phyloP scores from a whole-genome alignment of 2,888 invertebrate species.

The Hermodice carunculata region DNA sequence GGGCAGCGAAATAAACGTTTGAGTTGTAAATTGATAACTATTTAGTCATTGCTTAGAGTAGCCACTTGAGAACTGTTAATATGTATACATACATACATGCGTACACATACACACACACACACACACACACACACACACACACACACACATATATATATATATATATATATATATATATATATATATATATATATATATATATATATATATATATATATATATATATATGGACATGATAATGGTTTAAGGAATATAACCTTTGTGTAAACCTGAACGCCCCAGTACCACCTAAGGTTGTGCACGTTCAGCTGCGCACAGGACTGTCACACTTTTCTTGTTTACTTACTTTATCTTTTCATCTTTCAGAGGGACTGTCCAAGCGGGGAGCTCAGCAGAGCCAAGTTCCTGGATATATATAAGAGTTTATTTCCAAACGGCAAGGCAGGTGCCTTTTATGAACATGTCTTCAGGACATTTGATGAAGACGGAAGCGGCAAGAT shows the following conservation, averaged over 20 bases:
- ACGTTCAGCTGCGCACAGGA: neutral
- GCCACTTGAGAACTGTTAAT: too few species aligned
- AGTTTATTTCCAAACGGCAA: constrained; percentile 47
- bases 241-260: too few species aligned
- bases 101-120: too few species aligned
- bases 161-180: constrained; percentile 10
- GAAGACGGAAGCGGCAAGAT: constrained; percentile 99
- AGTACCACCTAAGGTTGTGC: neutral
- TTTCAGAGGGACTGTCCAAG: constrained; percentile 96
- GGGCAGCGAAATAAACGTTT: too few species aligned
- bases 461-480: constrained; percentile 55
- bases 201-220: constrained; percentile 11
- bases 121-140: neutral
- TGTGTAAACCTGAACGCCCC: neutral
- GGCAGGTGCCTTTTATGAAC: constrained; percentile 48
- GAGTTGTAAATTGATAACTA: too few species aligned
- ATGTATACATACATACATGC: too few species aligned
- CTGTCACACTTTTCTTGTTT: neutral
- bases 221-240: constrained; percentile 8
- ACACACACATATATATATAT: neutral
- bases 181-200: constrained; percentile 11
- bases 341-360: constrained; percentile 1
- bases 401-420: constrained; percentile 82
- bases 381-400: constrained; percentile 91
- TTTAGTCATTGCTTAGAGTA: too few species aligned